A percentile compares a stretch with the other conserved stretches of the same genome.
Evolutionary conservation across 2,888 invertebrate species (phyloP).

Genomic region (Agonopterix subpropinquella): DNA sequence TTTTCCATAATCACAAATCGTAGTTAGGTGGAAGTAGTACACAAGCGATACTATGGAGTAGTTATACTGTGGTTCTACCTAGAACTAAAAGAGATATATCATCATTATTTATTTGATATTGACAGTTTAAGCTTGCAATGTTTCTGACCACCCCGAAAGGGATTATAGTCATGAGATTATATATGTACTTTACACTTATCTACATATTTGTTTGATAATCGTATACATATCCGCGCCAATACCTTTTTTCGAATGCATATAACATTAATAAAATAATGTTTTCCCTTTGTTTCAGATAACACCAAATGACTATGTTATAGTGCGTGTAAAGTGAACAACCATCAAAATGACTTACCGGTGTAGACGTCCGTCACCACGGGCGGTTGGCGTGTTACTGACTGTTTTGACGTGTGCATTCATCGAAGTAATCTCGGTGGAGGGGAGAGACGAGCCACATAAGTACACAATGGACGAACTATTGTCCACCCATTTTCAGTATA

Average conservation of each 20-base stretch:
- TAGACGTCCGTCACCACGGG: constrained; percentile 33
- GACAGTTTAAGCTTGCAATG: too few relatives aligned
- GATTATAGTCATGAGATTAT: too few relatives aligned
- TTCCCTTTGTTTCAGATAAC: constrained; percentile 52
- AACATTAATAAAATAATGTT: not conserved
- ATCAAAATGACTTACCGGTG: constrained; percentile 44
- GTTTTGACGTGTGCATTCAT: constrained; percentile 33
- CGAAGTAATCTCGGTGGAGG: constrained; percentile 39
- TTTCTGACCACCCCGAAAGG: too few relatives aligned
- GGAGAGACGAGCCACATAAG: constrained; percentile 55
- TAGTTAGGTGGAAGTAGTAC: too few relatives aligned
- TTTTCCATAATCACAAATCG: too few relatives aligned
- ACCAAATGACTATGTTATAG: constrained; percentile 42
- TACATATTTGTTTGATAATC: too few relatives aligned
- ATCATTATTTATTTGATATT: too few relatives aligned
- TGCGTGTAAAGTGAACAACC: constrained; percentile 25
- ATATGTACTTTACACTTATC: too few relatives aligned
- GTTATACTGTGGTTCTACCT: too few relatives aligned
- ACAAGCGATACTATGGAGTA: too few relatives aligned
- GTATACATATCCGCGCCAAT: too few relatives aligned
- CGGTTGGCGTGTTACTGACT: constrained; percentile 41
- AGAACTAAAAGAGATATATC: too few relatives aligned
- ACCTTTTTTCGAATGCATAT: not conserved
- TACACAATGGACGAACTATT: constrained; percentile 83
- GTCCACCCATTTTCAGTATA: constrained; percentile 78